Evolutionary conservation across 2,113 vertebrate species (phyloP), one percentile per base, ranked within the genome.

Genomic region (Elaphurus davidianus): DNA sequence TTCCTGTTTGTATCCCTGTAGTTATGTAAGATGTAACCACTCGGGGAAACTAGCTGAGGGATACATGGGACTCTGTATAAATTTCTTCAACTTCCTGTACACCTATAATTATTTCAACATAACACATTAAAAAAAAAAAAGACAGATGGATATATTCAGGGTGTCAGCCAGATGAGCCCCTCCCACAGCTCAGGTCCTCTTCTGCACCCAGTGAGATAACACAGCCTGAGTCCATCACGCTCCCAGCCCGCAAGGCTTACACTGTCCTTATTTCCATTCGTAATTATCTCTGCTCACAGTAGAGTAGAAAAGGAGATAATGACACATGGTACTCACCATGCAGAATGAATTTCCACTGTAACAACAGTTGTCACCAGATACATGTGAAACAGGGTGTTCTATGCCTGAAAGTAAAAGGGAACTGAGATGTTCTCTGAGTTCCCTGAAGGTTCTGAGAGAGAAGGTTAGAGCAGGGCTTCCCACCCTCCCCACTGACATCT

Each of bases 351-450:
- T 78, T 11, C 1, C 1, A 13, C 3, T 0, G 1, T 96, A 96
- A 71, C 98, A 98, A 25, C 98, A 98, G 1, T 59, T 83, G 3
- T 98, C 98, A 4, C 96, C 96, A 33, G 85, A 97, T 19, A 98
- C 0, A 4, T 94, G 94, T 16, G 98, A 86, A 12, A 98, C 64
- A 0, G 81, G 87, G 5, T 40, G 28, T 0, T 36, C 0, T 62
- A 97, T 8, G 3, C 96, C 98, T 98, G 89, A 78, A 95, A 86
- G n/a, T 36, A 55, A 90, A 62, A 90, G 25, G 30, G 9, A 5
- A 52, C n/a, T 54, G 36, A 19, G n/a, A 88, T 85, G 71, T 0
- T n/a, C 6, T 3, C 33, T 13, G n/a, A 90, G 19, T 13, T 45
- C 45, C 59, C 36, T 64, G 27, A 6, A 87, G 17, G 23, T 47